These are phyloP conservation scores for Rhinophrynus dorsalis DNA, from an alignment of 2,797 vertebrate genomes.

Conservation along the genomic window DNA sequence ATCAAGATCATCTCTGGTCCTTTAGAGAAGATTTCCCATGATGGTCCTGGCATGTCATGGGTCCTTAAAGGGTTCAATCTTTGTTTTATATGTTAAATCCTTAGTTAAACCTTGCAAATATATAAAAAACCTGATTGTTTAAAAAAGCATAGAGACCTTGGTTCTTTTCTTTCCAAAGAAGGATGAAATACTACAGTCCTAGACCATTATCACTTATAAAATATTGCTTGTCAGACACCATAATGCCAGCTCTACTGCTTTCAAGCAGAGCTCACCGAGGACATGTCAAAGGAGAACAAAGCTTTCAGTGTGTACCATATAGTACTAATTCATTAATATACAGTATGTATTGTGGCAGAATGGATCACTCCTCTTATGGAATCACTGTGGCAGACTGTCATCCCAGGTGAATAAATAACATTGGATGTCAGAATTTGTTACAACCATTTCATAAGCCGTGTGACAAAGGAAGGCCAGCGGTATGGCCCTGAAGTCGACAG, in stretches of 20 bases:
- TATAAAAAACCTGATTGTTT: no score
- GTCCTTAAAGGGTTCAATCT: no score
- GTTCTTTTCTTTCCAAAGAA: no score
- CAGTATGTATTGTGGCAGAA: slow-evolving; percentile 6
- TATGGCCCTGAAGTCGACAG: slow-evolving; percentile 3
- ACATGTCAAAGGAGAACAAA: not conserved
- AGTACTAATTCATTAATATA: slow-evolving; percentile 7
- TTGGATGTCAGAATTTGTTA: slow-evolving; percentile 28
- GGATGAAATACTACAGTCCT: not conserved
- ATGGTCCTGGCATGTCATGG: no score
- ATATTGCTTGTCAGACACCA: slow-evolving; percentile 7
- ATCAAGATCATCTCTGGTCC: no score
- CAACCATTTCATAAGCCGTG: not conserved
- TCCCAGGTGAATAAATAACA: slow-evolving; percentile 24
- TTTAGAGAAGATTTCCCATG: no score
- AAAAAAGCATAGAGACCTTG: no score
- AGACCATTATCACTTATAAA: slow-evolving; percentile 14
- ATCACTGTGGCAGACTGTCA: slow-evolving; percentile 14
- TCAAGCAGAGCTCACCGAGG: slow-evolving; percentile 2
- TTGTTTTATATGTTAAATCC: no score
- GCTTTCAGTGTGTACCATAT: not conserved
- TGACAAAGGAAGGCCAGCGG: slow-evolving; percentile 20
- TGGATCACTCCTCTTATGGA: not conserved
- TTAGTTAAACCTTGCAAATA: no score
- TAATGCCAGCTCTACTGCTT: slow-evolving; percentile 6